A percentile compares a stretch with the other conserved stretches of the same genome.
These are phyloP conservation scores for Nomada fabriciana DNA, from an alignment of 2,888 invertebrate genomes.

Conservation along the genomic window DNA sequence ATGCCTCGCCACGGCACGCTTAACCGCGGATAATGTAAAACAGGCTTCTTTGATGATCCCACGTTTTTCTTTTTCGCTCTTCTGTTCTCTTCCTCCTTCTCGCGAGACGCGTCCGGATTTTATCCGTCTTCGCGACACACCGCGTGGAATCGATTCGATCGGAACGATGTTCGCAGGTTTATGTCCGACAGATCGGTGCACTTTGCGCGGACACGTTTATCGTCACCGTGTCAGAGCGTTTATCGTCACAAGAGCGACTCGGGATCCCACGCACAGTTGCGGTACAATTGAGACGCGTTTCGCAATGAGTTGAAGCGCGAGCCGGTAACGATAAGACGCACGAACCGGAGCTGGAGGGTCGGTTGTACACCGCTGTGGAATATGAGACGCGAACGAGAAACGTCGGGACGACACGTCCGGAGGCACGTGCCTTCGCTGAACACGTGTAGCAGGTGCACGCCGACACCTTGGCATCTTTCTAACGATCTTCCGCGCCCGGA, in stretches of 20 bases:
- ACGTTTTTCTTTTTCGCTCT: conserved; percentile 42
- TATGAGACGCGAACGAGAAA: conserved; percentile 59
- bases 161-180: neutral
- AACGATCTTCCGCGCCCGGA: neutral
- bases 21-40: conserved; percentile 47
- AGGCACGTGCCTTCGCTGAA: conserved; percentile 66
- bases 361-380: conserved; percentile 55
- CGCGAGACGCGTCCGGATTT: too few relatives aligned
- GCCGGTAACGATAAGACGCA: conserved; percentile 61
- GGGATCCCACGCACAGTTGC: conserved; percentile 17
- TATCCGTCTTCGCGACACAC: neutral
- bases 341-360: conserved; percentile 39
- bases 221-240: neutral
- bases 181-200: neutral
- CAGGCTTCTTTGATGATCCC: conserved; percentile 50
- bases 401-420: conserved; percentile 42
- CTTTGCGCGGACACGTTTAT: neutral
- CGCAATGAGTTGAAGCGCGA: conserved; percentile 58
- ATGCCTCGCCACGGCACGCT: conserved; percentile 66
- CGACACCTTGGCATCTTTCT: conserved; percentile 35
- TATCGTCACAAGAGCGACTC: neutral
- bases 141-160: conserved; percentile 20
- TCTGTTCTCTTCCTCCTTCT: neutral
- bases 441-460: conserved; percentile 66
- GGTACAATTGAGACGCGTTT: conserved; percentile 52